phyloP scores from a whole-genome alignment of 2,797 vertebrate genomes.

The Esox masquinongy region DNA sequence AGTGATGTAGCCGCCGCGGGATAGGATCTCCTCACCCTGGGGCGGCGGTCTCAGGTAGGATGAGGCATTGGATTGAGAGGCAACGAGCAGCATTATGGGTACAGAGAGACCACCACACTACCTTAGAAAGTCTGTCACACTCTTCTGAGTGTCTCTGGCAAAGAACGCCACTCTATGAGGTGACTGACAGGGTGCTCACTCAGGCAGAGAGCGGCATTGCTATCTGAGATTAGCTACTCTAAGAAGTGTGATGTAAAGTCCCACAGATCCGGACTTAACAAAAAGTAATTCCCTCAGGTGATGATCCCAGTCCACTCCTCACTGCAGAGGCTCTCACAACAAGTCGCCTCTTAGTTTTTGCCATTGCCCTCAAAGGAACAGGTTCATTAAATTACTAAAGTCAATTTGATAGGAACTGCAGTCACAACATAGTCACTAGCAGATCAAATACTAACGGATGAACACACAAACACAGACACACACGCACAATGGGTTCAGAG shows the following conservation, averaged over 20 bases:
- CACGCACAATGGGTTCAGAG: background rate
- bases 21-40: constrained; percentile 53
- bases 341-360: constrained; percentile 12
- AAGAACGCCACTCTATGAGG: background rate
- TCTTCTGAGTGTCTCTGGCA: background rate
- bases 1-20: constrained; percentile 62
- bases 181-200: background rate
- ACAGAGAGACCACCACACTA: background rate
- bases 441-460: background rate
- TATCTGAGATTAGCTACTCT: constrained; percentile 51
- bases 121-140: background rate
- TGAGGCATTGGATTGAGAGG: constrained; percentile 46
- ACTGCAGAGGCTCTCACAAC: constrained; percentile 38
- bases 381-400: constrained; percentile 11
- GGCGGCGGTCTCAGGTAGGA: constrained; percentile 20
- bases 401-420: background rate
- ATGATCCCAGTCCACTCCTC: constrained; percentile 60
- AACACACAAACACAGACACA: background rate
- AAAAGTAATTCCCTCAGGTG: constrained; percentile 65
- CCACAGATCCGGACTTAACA: constrained; percentile 63
- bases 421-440: constrained; percentile 7
- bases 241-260: constrained; percentile 63
- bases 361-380: constrained; percentile 16
- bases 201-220: constrained; percentile 21
- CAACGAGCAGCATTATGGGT: constrained; percentile 7